Base-by-base conservation (phyloP, 1,140 invertebrate species). In the Aricia agestis region DNA sequence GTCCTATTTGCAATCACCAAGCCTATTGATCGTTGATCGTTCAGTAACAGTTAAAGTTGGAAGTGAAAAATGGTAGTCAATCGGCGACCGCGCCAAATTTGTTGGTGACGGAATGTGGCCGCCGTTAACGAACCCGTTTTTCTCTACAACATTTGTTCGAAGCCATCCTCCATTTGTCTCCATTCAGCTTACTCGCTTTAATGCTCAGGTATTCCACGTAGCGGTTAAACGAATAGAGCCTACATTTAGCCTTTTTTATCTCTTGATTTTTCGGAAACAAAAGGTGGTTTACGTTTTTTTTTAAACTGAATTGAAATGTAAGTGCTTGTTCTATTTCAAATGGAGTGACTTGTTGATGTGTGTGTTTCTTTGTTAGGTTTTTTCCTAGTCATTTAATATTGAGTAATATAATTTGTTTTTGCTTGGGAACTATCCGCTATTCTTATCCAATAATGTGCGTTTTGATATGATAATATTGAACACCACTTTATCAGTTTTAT, bases 151-250 rank as follows among this genome's bases (percentile, higher is more conserved):
- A 63, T 63, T 63, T 63, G 59, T 63, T 19, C 59, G 59, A 63
- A 63, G 59, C 59, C 59, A 63, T 63, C 59, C 59, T 63, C 59
- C 59, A 63, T 63, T 63, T 63, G 59, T 63, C 59, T 63, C 59
- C 59, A 63, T 63, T 63, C 59, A 63, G 59, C 59, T 63, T 63
- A 63, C 59, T 63, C 59, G 59, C 18, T 63, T 63, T 63, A 63
- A 63, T 63, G 19, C 19, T 63, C 59, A 63, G 59, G 59, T 63
- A 63, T 63, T 63, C 18, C 59, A 19, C 59, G 59, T 63, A 63
- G 59, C 59, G 59, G 59, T 63, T 11, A 63, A 63, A 63, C 59
- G 59, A 63, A 25, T 63, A 3, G 17, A 19, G 45, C 45, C 45
- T 63, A 63, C 59, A 63, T 63, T 63, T 59, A 59, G 18, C 59